A percentile compares a stretch with the other conserved stretches of the same genome.
phyloP scores from a whole-genome alignment of 2,113 vertebrate species.

The Platanista minor region DNA sequence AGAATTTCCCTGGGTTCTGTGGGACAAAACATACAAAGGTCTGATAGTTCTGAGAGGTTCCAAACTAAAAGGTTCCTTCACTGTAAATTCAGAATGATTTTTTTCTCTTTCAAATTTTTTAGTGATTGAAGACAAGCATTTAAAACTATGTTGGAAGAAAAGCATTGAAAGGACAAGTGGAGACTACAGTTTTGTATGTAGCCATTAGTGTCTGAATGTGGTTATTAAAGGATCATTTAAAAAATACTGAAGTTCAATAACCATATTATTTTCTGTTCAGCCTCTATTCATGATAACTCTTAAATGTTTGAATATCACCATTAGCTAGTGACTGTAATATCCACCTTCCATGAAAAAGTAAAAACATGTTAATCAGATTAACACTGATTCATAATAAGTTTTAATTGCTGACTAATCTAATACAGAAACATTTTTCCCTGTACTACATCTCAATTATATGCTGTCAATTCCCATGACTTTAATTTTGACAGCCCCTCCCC shows the following conservation, averaged over 20 bases:
- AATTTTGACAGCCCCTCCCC: not conserved
- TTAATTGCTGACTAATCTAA: conserved; percentile 43
- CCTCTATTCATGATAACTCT: conserved; percentile 18
- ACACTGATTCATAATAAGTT: conserved; percentile 26
- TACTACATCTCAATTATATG: not conserved
- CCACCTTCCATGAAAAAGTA: not conserved
- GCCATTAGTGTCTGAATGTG: conserved; percentile 3
- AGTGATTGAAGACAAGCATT: not conserved
- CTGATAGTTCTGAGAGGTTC: not conserved
- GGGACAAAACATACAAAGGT: not conserved
- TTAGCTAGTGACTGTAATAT: conserved; percentile 51
- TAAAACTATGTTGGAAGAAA: not conserved
- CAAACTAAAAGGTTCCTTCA: not conserved
- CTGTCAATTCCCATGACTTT: not conserved
- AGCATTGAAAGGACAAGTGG: not conserved
- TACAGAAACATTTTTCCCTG: conserved; percentile 19
- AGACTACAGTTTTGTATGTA: not conserved
- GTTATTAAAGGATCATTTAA: conserved; percentile 30
- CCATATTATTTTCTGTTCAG: conserved; percentile 51
- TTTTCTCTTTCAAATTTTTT: not conserved
- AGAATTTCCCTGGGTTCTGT: not conserved
- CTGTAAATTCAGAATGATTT: not conserved
- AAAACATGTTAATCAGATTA: conserved; percentile 40
- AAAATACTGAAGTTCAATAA: conserved; percentile 37
- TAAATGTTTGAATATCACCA: conserved; percentile 10